A percentile compares a stretch with the other conserved stretches of the same genome.
Conservation (phyloP, 2,888 invertebrate species). For the Scaptomyza reducta region DNA sequence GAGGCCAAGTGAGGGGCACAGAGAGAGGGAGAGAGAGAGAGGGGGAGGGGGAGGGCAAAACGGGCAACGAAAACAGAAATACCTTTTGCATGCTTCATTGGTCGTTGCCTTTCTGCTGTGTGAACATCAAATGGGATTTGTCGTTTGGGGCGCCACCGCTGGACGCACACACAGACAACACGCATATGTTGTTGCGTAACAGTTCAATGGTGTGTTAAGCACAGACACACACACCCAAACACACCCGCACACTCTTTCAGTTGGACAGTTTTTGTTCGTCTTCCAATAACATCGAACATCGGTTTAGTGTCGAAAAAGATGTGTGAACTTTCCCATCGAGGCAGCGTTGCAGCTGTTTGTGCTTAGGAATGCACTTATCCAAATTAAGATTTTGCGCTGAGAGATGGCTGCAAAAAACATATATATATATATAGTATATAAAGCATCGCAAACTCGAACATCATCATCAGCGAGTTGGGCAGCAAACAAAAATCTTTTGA, state of each 20-base stretch:
- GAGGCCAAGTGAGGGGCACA: not conserved
- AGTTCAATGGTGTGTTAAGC: conserved; percentile 78
- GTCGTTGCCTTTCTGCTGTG: conserved; percentile 77
- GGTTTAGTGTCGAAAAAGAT: conserved; percentile 54
- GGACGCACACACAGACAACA: conserved; percentile 54
- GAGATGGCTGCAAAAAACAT: conserved; percentile 25
- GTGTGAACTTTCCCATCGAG: conserved; percentile 41
- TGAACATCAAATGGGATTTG: conserved; percentile 80
- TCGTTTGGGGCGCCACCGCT: conserved; percentile 49
- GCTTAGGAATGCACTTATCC: conserved; percentile 62
- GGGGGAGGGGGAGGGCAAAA: conserved; percentile 5
- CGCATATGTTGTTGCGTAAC: conserved; percentile 63
- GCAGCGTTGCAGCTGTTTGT: conserved; percentile 46
- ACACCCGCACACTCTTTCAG: not conserved
- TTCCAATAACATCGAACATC: conserved; percentile 62
- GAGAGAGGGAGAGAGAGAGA: not conserved
- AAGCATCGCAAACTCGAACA: conserved; percentile 34
- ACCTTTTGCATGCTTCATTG: conserved; percentile 81
- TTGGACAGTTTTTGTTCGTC: conserved; percentile 53
- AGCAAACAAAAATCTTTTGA: conserved; percentile 20
- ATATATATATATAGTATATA: too few species aligned
- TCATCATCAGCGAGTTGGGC: conserved; percentile 31
- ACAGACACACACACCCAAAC: conserved; percentile 31
- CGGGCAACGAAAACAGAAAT: conserved; percentile 68
- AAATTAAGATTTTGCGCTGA: conserved; percentile 66